Evolutionary conservation across 2,113 vertebrate species (phyloP).

Genomic region (Ancistrus triradiatus): DNA sequence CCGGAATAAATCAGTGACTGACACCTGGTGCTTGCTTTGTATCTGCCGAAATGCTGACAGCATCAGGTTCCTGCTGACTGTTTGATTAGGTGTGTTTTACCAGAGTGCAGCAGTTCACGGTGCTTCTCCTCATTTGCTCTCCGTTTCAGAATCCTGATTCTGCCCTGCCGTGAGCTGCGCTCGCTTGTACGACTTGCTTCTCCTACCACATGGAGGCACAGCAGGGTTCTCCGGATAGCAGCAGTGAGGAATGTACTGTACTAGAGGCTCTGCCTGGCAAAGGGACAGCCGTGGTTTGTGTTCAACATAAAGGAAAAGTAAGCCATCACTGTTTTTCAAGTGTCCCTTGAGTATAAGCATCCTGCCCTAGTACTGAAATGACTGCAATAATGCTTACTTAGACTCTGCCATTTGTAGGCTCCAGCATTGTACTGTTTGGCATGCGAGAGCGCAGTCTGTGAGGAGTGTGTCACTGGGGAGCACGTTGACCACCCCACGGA

Average conservation of each 20-base stretch:
- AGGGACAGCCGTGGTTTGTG: slow-evolving; percentile 74
- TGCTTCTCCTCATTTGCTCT: too few species aligned
- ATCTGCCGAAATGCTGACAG: too few species aligned
- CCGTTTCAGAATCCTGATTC: slow-evolving; percentile 52
- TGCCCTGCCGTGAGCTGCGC: slow-evolving; percentile 76
- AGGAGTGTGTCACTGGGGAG: slow-evolving; percentile 80
- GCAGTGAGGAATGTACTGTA: slow-evolving; percentile 80
- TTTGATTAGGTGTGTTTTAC: too few species aligned
- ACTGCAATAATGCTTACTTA: too few species aligned
- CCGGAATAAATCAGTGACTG: too few species aligned
- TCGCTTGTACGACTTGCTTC: slow-evolving; percentile 77
- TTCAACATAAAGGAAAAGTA: slow-evolving; percentile 82
- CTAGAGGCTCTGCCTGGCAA: slow-evolving; percentile 82
- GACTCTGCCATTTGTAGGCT: slow-evolving; percentile 70
- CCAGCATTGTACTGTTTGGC: slow-evolving; percentile 85
- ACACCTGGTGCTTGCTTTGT: too few species aligned
- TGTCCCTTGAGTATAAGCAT: too few species aligned
- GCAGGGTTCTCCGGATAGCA: slow-evolving; percentile 80
- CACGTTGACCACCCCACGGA: slow-evolving; percentile 82
- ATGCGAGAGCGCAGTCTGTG: slow-evolving; percentile 86
- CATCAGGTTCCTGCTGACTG: too few species aligned
- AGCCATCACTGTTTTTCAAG: too few species aligned
- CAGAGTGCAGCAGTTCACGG: too few species aligned
- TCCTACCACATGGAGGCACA: slow-evolving; percentile 84
- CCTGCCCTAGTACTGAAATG: too few species aligned